Evolutionary conservation across 1,140 invertebrate species (phyloP), one percentile per base, ranked within the genome.

Genomic region (Diploscapter pachys): DNA sequence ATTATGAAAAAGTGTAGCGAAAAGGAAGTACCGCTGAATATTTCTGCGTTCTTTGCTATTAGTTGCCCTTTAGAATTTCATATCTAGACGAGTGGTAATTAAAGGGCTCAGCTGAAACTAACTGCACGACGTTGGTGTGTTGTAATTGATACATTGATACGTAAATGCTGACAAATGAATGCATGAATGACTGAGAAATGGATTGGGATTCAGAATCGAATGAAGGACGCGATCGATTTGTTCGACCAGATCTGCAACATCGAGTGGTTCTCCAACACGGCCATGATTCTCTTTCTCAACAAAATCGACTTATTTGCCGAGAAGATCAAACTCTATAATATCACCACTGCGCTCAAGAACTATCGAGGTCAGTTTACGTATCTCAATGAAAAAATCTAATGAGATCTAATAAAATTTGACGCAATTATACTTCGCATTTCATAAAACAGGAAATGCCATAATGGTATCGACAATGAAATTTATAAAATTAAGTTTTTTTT

Each of bases 271-370:
- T 63, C 85, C 66, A 77, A 82, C 61, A 85, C 80, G 53, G 75
- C 73, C 50, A 86, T 86, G 61, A 85, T 86, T 63, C 78, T 86
- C 3, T 85, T 86, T 71, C 73, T 84, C 49, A 84, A 84, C 75
- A 84, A 84, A 74, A 85, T 82, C 56, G 83, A 84, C 73, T 71
- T 85, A 4, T 84, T 84, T 70, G 71, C 71, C 5, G 83, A 85
- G 56, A 84, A 84, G 64, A 85, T 84, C 53, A 48, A 75, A 13
- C 64, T 56, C 51, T 71, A 67, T 2, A 72, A 72, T n/a, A 79
- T 79, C 48, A 79, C 78, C 13, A 64, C 66, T 4, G 76, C 72
- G 5, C 72, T 79, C 50, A 72, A 74, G 49, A 71, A 72, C 57
- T 79, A 79, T 67, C 72, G 78, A 74, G 78, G 78, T 79, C n/a